Conservation (phyloP, 1,140 invertebrate species). For the Pectinophora gossypiella region DNA sequence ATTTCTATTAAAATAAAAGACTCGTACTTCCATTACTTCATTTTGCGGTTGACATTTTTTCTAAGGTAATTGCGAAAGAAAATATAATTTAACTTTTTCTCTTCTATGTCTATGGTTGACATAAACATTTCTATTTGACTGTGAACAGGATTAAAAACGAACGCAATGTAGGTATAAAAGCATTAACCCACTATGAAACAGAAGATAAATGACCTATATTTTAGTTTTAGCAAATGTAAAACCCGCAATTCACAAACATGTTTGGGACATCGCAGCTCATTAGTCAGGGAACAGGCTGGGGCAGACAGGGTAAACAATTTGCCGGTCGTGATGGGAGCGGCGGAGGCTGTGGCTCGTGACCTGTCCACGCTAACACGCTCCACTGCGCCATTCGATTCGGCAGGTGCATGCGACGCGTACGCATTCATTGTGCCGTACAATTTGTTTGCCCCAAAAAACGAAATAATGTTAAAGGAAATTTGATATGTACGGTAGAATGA, state of each 20-base stretch:
- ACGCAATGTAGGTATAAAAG: no score
- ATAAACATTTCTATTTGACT: no score
- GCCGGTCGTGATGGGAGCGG: conserved; percentile 33
- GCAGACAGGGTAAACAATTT: conserved; percentile 20
- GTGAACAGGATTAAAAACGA: no score
- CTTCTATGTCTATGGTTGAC: no score
- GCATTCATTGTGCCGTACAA: not conserved
- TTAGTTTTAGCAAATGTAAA: no score
- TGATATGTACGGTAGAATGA: no score
- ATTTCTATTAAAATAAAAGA: not conserved
- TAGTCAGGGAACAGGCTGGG: not conserved
- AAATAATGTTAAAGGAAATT: no score
- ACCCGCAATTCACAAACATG: not conserved
- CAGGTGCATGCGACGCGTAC: conserved; percentile 37
- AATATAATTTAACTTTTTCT: no score
- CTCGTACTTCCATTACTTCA: no score
- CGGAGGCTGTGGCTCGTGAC: conserved; percentile 20
- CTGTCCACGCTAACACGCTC: conserved; percentile 41
- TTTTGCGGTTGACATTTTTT: not conserved
- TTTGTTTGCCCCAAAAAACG: not conserved
- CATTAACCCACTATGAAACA: no score
- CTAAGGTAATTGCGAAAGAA: no score
- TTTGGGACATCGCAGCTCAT: not conserved
- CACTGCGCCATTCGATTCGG: conserved; percentile 46
- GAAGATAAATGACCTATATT: no score